Evolutionary conservation across 2,797 vertebrate genomes (phyloP).

Genomic region (Siniperca obscura): DNA sequence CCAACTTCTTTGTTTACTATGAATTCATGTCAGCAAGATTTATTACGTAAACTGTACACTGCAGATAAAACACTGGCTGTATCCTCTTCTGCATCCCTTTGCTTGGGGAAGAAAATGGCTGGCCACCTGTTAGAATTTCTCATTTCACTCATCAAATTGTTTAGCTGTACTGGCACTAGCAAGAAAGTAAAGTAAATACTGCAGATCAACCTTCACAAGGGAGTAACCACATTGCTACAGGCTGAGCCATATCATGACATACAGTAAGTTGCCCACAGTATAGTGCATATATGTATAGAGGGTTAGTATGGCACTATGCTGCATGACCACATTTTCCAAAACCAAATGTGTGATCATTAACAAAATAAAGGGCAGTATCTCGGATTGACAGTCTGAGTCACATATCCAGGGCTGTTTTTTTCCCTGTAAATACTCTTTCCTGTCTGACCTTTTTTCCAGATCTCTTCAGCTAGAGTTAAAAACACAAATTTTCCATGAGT

Average conservation of each 20-base stretch:
- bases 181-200: not conserved
- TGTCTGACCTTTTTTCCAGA: too few species aligned
- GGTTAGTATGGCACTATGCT: not conserved
- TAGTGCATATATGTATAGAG: not conserved
- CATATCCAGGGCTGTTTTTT: too few species aligned
- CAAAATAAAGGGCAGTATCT: too few species aligned
- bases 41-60: not conserved
- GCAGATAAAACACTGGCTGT: not conserved
- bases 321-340: too few species aligned
- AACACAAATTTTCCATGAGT: not conserved
- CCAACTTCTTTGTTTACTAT: not conserved
- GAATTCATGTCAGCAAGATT: conserved; percentile 9
- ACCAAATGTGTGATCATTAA: too few species aligned
- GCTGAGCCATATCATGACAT: not conserved
- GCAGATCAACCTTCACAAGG: not conserved
- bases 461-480: too few species aligned
- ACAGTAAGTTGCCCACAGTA: not conserved
- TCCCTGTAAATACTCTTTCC: too few species aligned
- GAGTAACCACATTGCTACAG: not conserved
- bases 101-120: not conserved
- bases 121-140: not conserved
- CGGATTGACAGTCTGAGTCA: too few species aligned
- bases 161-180: not conserved
- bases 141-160: not conserved
- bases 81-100: not conserved